Base-by-base conservation (phyloP, 2,113 vertebrate genomes). In the Orcinus orca region DNA sequence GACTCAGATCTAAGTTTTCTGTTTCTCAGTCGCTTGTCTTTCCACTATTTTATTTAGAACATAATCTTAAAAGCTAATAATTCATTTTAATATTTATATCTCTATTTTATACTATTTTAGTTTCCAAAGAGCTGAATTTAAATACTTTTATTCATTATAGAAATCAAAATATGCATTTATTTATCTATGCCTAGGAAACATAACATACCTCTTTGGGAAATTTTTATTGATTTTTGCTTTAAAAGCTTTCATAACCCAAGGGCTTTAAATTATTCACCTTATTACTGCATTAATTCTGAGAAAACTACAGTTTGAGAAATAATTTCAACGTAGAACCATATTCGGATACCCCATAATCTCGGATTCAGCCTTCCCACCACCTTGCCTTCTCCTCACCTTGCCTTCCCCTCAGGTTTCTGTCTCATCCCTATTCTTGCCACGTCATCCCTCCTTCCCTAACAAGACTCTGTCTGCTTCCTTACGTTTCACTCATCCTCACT, bases 1-100 rank as follows among this genome's bases (percentile, higher is more conserved):
- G 38, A 38, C 70, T 84, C 41, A 91, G 36, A 14, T 58, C 29
- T 55, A 47, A 44, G 71, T 68, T 88, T 92, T 95, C 77, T 85
- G 21, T 95, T 76, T 95, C 74, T 98, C 41, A 47, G 63, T 92
- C 33, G 23, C 11, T 95, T 97, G 36, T 79, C 90, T 90, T 83
- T 95, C 50, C 12, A 80, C 23, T 86, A 0, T 58, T 70, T 85
- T 93, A 74, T 86, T 96, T 95, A 58, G 13, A 89, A 15, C n/a
- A 36, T 89, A 90, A 84, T 65, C 88, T 97, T 82, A 92, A 77
- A 80, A 80, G 21, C 33, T 91, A 47, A 2, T 81, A 47, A 41
- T 92, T 92, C 29, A 12, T 95, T 95, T 95, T 70, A 93, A 83
- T 95, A 71, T 81, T 91, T 88, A 65, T 58, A 58, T 55, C 31